Percentiles rank a stretch among this genome's conserved stretches.
These are phyloP conservation scores for Gryon sp. DNA, from an alignment of 1,140 invertebrate species.

Conservation along the genomic window DNA sequence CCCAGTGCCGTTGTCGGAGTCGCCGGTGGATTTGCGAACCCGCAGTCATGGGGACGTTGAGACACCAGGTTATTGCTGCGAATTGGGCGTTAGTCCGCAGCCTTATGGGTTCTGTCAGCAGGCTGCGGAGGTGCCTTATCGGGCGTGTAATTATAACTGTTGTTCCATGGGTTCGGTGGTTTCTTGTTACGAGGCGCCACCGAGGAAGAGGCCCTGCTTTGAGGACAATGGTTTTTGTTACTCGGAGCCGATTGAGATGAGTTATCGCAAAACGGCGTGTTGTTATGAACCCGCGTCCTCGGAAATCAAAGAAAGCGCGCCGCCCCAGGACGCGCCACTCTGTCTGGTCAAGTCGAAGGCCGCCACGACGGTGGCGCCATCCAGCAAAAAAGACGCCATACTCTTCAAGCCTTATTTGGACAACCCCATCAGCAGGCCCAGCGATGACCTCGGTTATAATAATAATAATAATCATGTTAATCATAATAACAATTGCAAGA, in stretches of 20 bases:
- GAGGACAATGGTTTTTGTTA: slow-evolving; percentile 63
- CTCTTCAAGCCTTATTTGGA: slow-evolving; percentile 86
- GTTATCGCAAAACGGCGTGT: slow-evolving; percentile 48
- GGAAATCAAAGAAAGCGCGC: slow-evolving; percentile 59
- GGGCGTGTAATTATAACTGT: slow-evolving; percentile 64
- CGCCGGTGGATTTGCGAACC: slow-evolving; percentile 79
- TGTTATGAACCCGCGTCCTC: slow-evolving; percentile 62
- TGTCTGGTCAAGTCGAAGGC: slow-evolving; percentile 76
- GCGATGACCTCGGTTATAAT: slow-evolving; percentile 64
- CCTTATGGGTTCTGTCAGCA: slow-evolving; percentile 40
- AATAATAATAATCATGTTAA: slow-evolving; percentile 69
- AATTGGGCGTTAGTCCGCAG: slow-evolving; percentile 23
- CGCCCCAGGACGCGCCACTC: slow-evolving; percentile 73
- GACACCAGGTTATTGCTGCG: slow-evolving; percentile 61
- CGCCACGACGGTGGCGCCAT: slow-evolving; percentile 66
- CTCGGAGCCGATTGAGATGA: slow-evolving; percentile 66
- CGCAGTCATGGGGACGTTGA: slow-evolving; percentile 48
- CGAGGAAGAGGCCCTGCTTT: slow-evolving; percentile 51
- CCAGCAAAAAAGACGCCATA: slow-evolving; percentile 75
- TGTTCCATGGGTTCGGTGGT: slow-evolving; percentile 53
- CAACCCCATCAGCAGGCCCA: slow-evolving; percentile 78
- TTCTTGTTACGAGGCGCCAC: slow-evolving; percentile 54
- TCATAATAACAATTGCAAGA: slow-evolving; percentile 71
- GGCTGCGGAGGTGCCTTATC: slow-evolving; percentile 32
- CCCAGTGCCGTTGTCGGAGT: slow-evolving; percentile 64